These are phyloP conservation scores for Brachystomella parvula DNA, from an alignment of 1,140 invertebrate genomes.

Conservation along the genomic window DNA sequence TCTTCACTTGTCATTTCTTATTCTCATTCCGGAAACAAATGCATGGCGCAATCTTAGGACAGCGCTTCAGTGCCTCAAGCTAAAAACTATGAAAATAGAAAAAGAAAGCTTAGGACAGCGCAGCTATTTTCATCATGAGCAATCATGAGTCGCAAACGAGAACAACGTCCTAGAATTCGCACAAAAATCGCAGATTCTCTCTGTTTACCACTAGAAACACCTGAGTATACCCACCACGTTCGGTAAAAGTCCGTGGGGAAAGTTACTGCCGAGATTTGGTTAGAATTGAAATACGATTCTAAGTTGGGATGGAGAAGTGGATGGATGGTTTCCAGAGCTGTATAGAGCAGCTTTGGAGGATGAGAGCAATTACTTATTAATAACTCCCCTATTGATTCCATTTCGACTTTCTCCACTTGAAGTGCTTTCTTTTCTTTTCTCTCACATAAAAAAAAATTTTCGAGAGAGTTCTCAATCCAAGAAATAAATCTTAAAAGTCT, in stretches of 20 bases:
- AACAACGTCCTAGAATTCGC: too few relatives aligned
- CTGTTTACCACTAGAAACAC: background rate
- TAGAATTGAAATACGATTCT: background rate
- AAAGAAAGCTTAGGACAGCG: too few relatives aligned
- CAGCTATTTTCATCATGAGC: too few relatives aligned
- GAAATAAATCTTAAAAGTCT: conserved; percentile 1
- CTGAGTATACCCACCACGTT: background rate
- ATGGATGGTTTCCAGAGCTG: background rate
- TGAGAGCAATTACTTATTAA: background rate
- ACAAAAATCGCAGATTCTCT: too few relatives aligned
- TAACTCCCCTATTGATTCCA: background rate
- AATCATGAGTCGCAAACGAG: too few relatives aligned
- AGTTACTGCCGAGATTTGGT: background rate
- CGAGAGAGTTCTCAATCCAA: background rate
- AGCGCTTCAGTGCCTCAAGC: too few relatives aligned
- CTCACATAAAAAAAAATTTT: background rate
- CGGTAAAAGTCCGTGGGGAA: background rate
- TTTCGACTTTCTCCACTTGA: background rate
- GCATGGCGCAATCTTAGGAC: too few relatives aligned
- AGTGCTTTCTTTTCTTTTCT: background rate
- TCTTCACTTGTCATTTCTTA: too few relatives aligned
- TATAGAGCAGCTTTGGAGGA: too few relatives aligned
- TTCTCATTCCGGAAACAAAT: too few relatives aligned
- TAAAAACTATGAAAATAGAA: too few relatives aligned
- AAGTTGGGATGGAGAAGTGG: background rate